These are phyloP conservation scores for Phalera bucephala DNA, from an alignment of 2,888 invertebrate species.

Conservation along the genomic window DNA sequence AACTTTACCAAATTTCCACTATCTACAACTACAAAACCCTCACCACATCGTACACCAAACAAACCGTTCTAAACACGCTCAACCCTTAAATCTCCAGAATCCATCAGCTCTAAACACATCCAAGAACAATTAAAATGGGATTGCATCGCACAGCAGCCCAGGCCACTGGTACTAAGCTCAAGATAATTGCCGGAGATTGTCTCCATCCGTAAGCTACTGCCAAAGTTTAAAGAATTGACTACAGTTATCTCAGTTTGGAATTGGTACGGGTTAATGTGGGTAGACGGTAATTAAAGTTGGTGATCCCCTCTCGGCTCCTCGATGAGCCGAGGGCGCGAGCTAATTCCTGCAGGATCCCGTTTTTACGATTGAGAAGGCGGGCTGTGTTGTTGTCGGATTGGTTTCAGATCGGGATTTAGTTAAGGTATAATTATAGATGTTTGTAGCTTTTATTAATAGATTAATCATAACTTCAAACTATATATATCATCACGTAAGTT, in stretches of 20 bases:
- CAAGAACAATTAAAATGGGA: slow-evolving; percentile 50
- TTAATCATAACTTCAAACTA: too few relatives aligned
- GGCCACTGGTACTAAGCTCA: slow-evolving; percentile 54
- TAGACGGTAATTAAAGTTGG: slow-evolving; percentile 67
- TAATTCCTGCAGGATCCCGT: background rate
- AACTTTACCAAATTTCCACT: too few relatives aligned
- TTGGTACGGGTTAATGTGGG: slow-evolving; percentile 74
- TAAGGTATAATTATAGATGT: too few relatives aligned
- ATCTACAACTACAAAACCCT: too few relatives aligned
- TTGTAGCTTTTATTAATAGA: too few relatives aligned
- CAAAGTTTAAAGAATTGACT: slow-evolving; percentile 74
- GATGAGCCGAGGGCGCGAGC: slow-evolving; percentile 7
- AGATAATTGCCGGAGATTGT: slow-evolving; percentile 75
- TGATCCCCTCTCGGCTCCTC: slow-evolving; percentile 48
- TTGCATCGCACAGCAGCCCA: slow-evolving; percentile 41
- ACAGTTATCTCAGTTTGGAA: slow-evolving; percentile 61
- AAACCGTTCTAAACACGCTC: too few relatives aligned
- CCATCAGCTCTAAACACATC: slow-evolving; percentile 45
- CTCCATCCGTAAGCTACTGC: slow-evolving; percentile 53
- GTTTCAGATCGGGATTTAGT: slow-evolving; percentile 1
- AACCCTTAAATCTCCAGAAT: slow-evolving; percentile 29
- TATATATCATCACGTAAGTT: too few relatives aligned
- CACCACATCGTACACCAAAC: too few relatives aligned
- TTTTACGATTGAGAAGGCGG: background rate
- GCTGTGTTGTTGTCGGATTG: background rate